Base-by-base conservation (phyloP, 2,888 invertebrate species). In the Marasmarcha lunaedactyla region DNA sequence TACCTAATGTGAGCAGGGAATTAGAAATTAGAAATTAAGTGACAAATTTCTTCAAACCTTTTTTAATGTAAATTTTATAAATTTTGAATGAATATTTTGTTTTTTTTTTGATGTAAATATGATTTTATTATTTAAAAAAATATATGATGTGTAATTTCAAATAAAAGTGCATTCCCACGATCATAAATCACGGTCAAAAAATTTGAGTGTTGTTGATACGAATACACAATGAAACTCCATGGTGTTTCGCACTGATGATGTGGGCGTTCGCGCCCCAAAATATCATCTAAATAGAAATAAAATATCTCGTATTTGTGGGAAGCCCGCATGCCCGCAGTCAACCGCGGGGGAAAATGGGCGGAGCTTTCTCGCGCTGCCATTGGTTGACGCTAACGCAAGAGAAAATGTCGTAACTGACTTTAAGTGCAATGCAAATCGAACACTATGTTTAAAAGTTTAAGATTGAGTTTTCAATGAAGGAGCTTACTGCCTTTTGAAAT, bases 241-340 rank as follows among this genome's bases (percentile, higher is more conserved):
- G 68, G 66, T 74, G 68, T 71, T 77, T 71, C 59, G 63, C 67
- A 63, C 65, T 78, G 73, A 81, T 81, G 71, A 81, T 83, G 83
- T 81, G 83, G 83, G 83, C 68, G 81, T 70, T 68, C 57, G 70
- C 57, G 64, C 69, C 70, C 74, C 60, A 67, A 60, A 66, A 69
- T 67, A 59, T 59, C 51, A 63, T 55, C 48, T 65, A 67, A 59
- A 70, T 70, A 71, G 74, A 71, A 68, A 71, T 67, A 64, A 74
- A 70, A 66, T 70, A 59, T 59, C 62, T 62, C 62, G 63, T 58
- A 53, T 55, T 66, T 72, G 74, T 81, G 79, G 76, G 81, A 81
- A 81, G 69, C 83, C 81, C 81, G 81, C 81, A 81, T 83, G 62
- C 57, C 48, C 49, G 51, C 48, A 42, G 50, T 49, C 51, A 3